phyloP scores from a whole-genome alignment of 2,888 invertebrate species.

The Leptinotarsa rubiginosa region DNA sequence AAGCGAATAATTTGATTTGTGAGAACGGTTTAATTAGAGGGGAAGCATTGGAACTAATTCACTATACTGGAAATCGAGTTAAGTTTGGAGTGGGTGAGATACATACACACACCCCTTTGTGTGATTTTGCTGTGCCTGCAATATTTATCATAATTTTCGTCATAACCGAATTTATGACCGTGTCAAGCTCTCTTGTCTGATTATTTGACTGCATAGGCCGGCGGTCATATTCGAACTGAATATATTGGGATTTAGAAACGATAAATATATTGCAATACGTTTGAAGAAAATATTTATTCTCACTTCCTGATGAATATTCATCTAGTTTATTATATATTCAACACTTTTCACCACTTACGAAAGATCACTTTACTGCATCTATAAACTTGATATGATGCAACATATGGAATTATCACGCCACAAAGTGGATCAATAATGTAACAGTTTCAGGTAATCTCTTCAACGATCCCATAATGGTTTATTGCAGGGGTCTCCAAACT shows the following conservation, averaged over 20 bases:
- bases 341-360: too few species aligned
- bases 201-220: neutral
- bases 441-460: too few species aligned
- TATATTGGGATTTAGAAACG: too few species aligned
- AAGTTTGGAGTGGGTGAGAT: slow-evolving; percentile 10
- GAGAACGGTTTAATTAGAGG: slow-evolving; percentile 6
- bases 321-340: neutral
- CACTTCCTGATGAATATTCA: too few species aligned
- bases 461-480: too few species aligned
- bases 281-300: too few species aligned
- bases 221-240: too few species aligned
- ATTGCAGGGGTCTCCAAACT: too few species aligned
- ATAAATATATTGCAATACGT: too few species aligned
- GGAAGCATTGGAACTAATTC: slow-evolving; percentile 9
- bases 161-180: neutral
- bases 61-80: neutral
- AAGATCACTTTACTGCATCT: too few species aligned
- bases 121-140: neutral
- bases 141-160: slow-evolving; percentile 1
- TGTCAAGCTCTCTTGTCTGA: neutral
- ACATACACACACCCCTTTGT: neutral
- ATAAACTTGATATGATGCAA: neutral
- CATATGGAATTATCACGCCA: too few species aligned
- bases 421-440: too few species aligned
- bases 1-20: neutral